Evolutionary conservation across 2,113 vertebrate genomes (phyloP).

Genomic region (Pelecanoides urinatrix): DNA sequence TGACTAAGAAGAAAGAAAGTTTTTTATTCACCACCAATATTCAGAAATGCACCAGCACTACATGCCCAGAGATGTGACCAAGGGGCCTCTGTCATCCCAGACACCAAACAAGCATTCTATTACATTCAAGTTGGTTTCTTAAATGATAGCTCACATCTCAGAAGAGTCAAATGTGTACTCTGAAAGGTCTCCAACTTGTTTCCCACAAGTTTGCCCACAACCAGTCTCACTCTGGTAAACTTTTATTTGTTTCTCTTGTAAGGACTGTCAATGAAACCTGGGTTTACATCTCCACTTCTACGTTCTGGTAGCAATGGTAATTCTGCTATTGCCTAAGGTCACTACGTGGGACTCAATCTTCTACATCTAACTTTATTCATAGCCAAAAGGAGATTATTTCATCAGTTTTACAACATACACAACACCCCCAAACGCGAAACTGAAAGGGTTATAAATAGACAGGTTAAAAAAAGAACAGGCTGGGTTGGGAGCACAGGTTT

Average conservation of each 20-base stretch:
- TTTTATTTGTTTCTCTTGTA: neutral
- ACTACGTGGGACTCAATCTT: neutral
- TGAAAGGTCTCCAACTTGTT: neutral
- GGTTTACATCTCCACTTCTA: neutral
- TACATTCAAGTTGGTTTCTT: neutral
- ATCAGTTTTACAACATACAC: neutral
- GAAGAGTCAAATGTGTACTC: neutral
- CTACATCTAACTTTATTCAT: neutral
- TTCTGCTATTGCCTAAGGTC: neutral
- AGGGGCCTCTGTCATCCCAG: neutral
- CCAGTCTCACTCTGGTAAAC: neutral
- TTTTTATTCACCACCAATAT: neutral
- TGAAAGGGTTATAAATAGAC: neutral
- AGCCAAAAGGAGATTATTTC: neutral
- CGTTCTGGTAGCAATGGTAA: neutral
- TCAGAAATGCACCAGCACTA: neutral
- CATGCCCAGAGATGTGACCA: neutral
- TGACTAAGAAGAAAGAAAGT: slow-evolving; percentile 77
- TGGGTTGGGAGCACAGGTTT: neutral
- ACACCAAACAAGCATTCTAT: neutral
- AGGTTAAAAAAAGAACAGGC: neutral
- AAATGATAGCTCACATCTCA: neutral
- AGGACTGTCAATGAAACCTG: neutral
- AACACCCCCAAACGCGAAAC: neutral
- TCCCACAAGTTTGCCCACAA: neutral